A percentile compares a stretch with the other conserved stretches of the same genome.
Evolutionary conservation across 2,113 vertebrate species (phyloP).

Genomic region (Urocitellus parryii): DNA sequence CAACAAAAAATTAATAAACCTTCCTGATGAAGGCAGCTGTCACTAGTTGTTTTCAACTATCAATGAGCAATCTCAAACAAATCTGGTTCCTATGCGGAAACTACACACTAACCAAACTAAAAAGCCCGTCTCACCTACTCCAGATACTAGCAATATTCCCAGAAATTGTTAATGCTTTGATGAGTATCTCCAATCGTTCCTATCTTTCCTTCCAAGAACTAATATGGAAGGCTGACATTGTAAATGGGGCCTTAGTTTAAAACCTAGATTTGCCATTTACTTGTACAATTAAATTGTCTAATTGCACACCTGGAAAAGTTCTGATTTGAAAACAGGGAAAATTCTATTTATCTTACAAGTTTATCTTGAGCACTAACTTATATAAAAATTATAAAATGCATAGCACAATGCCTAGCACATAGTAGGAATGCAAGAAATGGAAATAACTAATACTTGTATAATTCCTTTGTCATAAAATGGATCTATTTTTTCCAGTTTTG

Average conservation of each 20-base stretch:
- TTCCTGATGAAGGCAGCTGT: not conserved
- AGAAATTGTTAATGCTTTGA: not conserved
- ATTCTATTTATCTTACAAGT: not conserved
- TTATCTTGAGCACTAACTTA: not conserved
- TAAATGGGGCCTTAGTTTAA: not conserved
- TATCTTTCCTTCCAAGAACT: not conserved
- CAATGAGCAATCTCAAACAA: not conserved
- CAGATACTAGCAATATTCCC: not conserved
- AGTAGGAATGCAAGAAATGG: not conserved
- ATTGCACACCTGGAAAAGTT: not conserved
- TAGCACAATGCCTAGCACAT: not conserved
- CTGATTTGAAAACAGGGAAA: not conserved
- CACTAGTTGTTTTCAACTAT: not conserved
- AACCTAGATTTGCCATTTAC: not conserved
- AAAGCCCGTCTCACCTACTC: not conserved
- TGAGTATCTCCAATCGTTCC: not conserved
- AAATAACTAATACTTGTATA: not conserved
- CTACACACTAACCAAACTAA: not conserved
- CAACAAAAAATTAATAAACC: not conserved
- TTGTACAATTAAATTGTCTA: not conserved
- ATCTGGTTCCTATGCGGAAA: not conserved
- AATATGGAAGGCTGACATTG: not conserved
- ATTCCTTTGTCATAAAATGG: not conserved
- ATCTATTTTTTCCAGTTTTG: not conserved
- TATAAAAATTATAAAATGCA: not conserved